phyloP scores from a whole-genome alignment of 2,797 vertebrate species.

The Acrocephalus scirpaceus region DNA sequence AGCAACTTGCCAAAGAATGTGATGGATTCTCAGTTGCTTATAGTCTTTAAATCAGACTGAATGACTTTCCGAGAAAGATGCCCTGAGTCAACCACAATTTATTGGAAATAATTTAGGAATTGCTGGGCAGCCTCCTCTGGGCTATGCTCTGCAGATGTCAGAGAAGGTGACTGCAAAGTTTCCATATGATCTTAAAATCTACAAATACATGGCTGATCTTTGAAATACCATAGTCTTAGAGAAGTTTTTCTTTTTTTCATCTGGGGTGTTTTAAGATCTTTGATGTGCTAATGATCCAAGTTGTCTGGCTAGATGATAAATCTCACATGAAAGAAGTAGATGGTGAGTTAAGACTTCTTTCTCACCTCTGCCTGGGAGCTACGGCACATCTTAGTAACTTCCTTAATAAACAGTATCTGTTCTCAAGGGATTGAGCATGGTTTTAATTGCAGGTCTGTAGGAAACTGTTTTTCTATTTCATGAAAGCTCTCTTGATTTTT shows the following conservation, averaged over 20 bases:
- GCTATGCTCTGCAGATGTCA: background rate
- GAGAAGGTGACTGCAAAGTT: conserved; percentile 16
- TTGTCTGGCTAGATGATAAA: conserved; percentile 28
- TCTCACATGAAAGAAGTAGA: conserved; percentile 26
- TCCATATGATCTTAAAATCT: conserved; percentile 40
- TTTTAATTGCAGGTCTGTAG: background rate
- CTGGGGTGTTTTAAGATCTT: conserved; percentile 16
- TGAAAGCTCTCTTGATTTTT: conserved; percentile 18
- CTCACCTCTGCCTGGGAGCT: conserved; percentile 20
- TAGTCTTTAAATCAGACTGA: conserved; percentile 32
- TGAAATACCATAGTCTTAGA: background rate
- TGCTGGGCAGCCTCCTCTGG: conserved; percentile 2
- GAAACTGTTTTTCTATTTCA: background rate
- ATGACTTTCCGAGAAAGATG: conserved; percentile 36
- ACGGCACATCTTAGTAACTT: conserved; percentile 16
- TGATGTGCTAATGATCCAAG: conserved; percentile 38
- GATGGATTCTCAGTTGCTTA: background rate
- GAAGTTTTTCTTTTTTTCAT: background rate
- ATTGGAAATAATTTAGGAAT: conserved; percentile 28
- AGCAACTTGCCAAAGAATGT: conserved; percentile 13
- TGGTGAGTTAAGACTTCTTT: conserved; percentile 3
- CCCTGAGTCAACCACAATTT: conserved; percentile 16
- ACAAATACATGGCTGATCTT: background rate
- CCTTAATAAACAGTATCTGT: background rate
- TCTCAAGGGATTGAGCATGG: background rate